Percentiles rank a stretch among this genome's conserved stretches.
phyloP scores from a whole-genome alignment of 2,113 vertebrate genomes.

The Gymnocephalus cernua region DNA sequence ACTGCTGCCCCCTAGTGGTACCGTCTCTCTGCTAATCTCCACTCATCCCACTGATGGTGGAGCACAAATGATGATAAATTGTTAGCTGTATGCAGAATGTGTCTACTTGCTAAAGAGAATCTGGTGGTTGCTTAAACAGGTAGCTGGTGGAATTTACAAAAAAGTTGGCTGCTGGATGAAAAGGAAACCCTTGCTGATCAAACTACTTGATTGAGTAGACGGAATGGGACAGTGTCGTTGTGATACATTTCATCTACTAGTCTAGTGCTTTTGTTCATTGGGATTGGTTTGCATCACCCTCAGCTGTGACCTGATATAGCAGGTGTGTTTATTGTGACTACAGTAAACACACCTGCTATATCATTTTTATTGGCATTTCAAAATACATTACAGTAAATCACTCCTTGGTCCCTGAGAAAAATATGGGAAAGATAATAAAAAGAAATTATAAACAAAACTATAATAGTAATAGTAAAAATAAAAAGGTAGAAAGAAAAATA shows the following conservation, averaged over 20 bases:
- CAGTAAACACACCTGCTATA: too few species aligned
- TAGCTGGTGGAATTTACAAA: background rate
- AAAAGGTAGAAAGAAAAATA: too few species aligned
- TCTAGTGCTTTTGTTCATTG: too few species aligned
- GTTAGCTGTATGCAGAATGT: background rate
- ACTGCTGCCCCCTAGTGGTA: constrained; percentile 35
- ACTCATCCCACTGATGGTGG: background rate
- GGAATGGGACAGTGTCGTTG: background rate
- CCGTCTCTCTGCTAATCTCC: background rate
- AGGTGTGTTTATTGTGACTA: too few species aligned
- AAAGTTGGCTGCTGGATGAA: background rate
- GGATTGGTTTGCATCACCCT: too few species aligned
- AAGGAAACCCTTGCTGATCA: too few species aligned
- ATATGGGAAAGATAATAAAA: background rate
- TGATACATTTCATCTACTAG: too few species aligned
- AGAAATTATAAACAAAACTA: background rate
- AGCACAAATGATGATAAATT: background rate
- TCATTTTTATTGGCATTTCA: too few species aligned
- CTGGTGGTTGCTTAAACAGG: background rate
- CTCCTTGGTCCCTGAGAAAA: too few species aligned
- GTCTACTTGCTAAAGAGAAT: background rate
- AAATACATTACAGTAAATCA: too few species aligned
- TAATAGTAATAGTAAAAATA: background rate
- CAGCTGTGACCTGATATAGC: too few species aligned
- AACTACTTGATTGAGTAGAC: background rate